Evolutionary conservation across 2,888 invertebrate genomes (phyloP).

Genomic region (Cheilosia scutellata): DNA sequence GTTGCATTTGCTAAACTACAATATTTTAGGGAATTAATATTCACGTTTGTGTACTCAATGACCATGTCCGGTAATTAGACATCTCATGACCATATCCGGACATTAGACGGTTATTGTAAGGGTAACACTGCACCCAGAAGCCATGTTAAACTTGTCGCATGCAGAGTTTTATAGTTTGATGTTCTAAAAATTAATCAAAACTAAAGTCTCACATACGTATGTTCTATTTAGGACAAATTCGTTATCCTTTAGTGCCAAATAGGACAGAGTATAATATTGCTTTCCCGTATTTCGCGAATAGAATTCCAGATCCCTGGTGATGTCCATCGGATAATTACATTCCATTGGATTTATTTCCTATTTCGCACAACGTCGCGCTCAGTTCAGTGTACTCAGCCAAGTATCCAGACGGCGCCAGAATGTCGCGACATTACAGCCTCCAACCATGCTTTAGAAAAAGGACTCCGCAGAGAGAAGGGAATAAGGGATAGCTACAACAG

Average conservation of each 20-base stretch:
- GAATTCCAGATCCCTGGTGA: slow-evolving; percentile 14
- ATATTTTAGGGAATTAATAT: slow-evolving; percentile 4
- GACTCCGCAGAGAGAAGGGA: slow-evolving; percentile 1
- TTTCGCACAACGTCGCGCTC: slow-evolving; percentile 46
- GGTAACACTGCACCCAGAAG: neutral
- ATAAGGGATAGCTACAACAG: neutral
- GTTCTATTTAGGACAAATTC: slow-evolving; percentile 23
- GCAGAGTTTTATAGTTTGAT: neutral
- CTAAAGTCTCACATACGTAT: slow-evolving; percentile 45
- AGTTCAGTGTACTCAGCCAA: slow-evolving; percentile 39
- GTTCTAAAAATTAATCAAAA: slow-evolving; percentile 45
- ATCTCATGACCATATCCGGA: slow-evolving; percentile 17
- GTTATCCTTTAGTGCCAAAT: slow-evolving; percentile 38
- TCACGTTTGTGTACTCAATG: neutral
- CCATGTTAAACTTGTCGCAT: neutral
- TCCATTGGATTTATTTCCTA: slow-evolving; percentile 62
- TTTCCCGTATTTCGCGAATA: neutral
- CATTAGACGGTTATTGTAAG: too few relatives aligned
- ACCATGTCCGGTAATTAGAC: neutral
- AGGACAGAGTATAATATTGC: slow-evolving; percentile 14
- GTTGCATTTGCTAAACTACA: slow-evolving; percentile 1
- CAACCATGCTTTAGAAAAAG: slow-evolving; percentile 33
- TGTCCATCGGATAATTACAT: slow-evolving; percentile 69
- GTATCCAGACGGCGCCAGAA: slow-evolving; percentile 56
- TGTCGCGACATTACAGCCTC: slow-evolving; percentile 71